These are phyloP conservation scores for Drosophila paramelanica DNA, from an alignment of 2,888 invertebrate genomes.

Conservation along the genomic window DNA sequence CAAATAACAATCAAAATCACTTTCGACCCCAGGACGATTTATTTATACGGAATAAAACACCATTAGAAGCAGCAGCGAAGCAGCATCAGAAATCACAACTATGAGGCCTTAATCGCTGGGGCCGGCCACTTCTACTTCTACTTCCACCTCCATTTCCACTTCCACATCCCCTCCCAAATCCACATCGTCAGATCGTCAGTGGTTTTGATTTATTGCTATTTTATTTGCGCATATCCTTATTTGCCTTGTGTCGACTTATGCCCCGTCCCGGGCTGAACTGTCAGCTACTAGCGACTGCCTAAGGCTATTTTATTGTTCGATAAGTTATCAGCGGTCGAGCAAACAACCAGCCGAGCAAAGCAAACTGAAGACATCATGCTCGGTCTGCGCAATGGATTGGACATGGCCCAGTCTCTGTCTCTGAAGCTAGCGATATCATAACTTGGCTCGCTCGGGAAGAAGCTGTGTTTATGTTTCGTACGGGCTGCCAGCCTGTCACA, in stretches of 20 bases:
- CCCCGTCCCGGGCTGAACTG: conserved; percentile 23
- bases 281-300: conserved; percentile 51
- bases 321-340: conserved; percentile 72
- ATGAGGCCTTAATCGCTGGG: conserved; percentile 73
- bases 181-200: conserved; percentile 76
- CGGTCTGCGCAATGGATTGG: conserved; percentile 3
- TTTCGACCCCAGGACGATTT: conserved; percentile 77
- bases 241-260: conserved; percentile 67
- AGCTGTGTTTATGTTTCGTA: conserved; percentile 64
- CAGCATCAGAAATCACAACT: conserved; percentile 61
- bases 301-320: conserved; percentile 80
- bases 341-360: conserved; percentile 53
- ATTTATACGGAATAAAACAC: conserved; percentile 28
- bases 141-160: too few relatives aligned
- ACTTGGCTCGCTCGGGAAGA: conserved; percentile 57
- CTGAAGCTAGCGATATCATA: conserved; percentile 62
- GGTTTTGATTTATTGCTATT: conserved; percentile 79
- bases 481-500: conserved; percentile 67
- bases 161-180: too few relatives aligned
- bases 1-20: conserved; percentile 80
- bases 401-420: background rate
- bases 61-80: conserved; percentile 11
- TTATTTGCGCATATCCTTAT: conserved; percentile 81
- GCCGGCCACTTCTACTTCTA: conserved; percentile 35
- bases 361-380: conserved; percentile 34